Conservation (phyloP, 1,140 invertebrate genomes). For the Drosophila oshimai region DNA sequence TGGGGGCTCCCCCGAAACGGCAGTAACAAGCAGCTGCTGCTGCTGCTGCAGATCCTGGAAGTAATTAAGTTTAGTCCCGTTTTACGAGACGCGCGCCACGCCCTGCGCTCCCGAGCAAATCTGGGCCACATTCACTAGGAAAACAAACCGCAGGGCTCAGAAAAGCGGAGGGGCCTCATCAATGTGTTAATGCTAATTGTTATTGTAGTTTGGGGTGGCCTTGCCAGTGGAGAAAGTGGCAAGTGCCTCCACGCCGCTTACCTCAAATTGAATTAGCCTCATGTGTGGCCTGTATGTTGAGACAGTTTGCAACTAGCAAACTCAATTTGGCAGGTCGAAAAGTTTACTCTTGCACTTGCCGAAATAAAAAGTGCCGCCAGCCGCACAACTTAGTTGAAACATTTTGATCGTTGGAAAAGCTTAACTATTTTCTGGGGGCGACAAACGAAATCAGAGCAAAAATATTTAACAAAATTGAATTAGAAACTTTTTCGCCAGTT, state of each 20-base stretch:
- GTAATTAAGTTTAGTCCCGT: slow-evolving; percentile 65
- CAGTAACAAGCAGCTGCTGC: slow-evolving; percentile 49
- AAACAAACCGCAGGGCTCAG: slow-evolving; percentile 25
- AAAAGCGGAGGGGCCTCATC: slow-evolving; percentile 15
- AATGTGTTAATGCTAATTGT: slow-evolving; percentile 72
- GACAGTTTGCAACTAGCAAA: slow-evolving; percentile 66
- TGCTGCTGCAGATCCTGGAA: slow-evolving; percentile 37
- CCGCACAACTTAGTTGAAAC: slow-evolving; percentile 4
- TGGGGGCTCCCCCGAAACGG: slow-evolving; percentile 32
- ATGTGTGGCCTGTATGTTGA: slow-evolving; percentile 48
- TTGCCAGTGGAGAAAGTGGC: slow-evolving; percentile 37
- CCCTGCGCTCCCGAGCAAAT: slow-evolving; percentile 43
- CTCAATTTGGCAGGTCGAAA: slow-evolving; percentile 67
- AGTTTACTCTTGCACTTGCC: slow-evolving; percentile 43
- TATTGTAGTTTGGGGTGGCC: slow-evolving; percentile 53
- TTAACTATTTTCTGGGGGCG: slow-evolving; percentile 44
- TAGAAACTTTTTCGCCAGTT: slow-evolving; percentile 64
- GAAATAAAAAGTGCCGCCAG: slow-evolving; percentile 8
- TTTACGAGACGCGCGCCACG: slow-evolving; percentile 46
- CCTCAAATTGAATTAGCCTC: slow-evolving; percentile 64
- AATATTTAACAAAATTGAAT: slow-evolving; percentile 71
- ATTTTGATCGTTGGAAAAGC: slow-evolving; percentile 1
- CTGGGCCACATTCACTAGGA: slow-evolving; percentile 39
- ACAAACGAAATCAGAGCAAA: slow-evolving; percentile 58
- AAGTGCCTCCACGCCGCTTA: no score